Percentiles rank a stretch among this genome's conserved stretches.
Evolutionary conservation across 2,797 vertebrate genomes (phyloP).

Genomic region (Malurus splendens): DNA sequence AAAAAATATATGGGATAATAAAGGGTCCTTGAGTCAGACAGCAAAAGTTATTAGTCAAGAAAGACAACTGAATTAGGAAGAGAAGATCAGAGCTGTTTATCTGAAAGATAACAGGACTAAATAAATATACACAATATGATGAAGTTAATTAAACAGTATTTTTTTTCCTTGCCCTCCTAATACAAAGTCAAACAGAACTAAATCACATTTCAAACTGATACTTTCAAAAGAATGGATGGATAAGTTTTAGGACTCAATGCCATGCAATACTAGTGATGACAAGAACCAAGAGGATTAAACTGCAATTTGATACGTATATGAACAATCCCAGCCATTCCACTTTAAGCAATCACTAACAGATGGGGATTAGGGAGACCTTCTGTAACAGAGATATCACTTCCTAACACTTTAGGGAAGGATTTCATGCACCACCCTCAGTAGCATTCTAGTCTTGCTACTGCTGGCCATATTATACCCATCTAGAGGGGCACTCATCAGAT

Average conservation of each 20-base stretch:
- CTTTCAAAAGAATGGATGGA: background rate
- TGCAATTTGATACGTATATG: background rate
- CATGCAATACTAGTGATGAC: background rate
- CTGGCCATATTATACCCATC: background rate
- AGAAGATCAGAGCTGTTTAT: background rate
- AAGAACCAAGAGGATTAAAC: background rate
- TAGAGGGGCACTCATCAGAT: background rate
- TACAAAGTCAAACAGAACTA: conserved; percentile 1
- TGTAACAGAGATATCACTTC: background rate
- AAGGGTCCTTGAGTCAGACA: background rate
- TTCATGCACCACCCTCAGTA: background rate
- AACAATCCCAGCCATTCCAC: background rate
- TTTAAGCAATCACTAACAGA: background rate
- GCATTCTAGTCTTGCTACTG: background rate
- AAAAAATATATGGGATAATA: background rate
- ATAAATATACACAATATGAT: background rate
- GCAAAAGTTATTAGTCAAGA: background rate
- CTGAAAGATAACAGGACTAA: background rate
- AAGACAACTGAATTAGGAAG: background rate
- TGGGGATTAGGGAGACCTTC: background rate
- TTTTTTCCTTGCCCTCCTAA: background rate
- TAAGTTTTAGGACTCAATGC: background rate
- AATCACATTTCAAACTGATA: background rate
- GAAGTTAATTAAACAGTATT: background rate
- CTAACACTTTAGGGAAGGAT: background rate